Percentiles rank a stretch among this genome's conserved stretches.
Conservation (phyloP, 1,140 invertebrate species). For the Parasteatoda tepidariorum region DNA sequence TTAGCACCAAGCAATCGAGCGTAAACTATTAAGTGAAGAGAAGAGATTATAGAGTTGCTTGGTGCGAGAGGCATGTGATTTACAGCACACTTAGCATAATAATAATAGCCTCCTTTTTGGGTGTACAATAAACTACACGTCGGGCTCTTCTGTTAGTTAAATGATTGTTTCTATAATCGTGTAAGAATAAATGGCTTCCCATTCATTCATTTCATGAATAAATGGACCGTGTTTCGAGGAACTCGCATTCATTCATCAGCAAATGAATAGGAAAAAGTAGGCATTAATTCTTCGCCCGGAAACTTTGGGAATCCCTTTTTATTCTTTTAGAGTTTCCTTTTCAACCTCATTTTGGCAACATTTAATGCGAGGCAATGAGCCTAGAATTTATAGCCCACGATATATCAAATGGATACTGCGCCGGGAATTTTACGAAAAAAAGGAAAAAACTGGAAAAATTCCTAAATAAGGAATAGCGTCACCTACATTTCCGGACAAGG, state of each 20-base stretch:
- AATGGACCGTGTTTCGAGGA: neutral
- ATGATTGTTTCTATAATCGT: neutral
- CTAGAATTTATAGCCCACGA: neutral
- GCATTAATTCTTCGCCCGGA: constrained; percentile 6
- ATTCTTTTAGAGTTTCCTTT: neutral
- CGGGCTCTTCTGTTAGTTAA: neutral
- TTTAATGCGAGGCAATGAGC: neutral
- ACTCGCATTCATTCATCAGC: neutral
- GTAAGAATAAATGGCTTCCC: neutral
- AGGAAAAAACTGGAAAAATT: neutral
- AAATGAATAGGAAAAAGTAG: neutral
- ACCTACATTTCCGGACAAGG: neutral
- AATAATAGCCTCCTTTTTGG: neutral
- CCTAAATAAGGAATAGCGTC: neutral
- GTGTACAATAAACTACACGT: neutral
- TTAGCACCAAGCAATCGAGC: neutral
- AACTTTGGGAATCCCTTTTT: neutral
- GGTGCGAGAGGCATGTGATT: neutral
- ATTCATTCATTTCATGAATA: neutral
- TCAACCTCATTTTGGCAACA: neutral
- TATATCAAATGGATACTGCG: constrained; percentile 2
- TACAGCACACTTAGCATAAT: neutral
- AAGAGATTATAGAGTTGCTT: neutral
- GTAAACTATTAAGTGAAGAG: neutral
- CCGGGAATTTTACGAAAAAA: neutral